phyloP scores from a whole-genome alignment of 2,113 vertebrate genomes.

The Cavia aperea region DNA sequence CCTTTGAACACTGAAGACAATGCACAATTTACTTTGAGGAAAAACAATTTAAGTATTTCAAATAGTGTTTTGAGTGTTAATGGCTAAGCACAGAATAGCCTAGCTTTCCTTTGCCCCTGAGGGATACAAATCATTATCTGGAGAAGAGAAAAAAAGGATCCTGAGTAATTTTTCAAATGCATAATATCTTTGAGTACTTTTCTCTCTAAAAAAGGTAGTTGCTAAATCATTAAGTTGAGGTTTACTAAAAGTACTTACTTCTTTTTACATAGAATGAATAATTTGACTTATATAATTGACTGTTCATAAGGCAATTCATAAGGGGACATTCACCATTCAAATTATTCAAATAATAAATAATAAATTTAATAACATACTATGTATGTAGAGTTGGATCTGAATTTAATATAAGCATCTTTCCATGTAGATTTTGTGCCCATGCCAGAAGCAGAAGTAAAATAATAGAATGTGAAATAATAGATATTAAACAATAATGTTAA shows the following conservation, averaged over 20 bases:
- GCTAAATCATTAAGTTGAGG: conserved; percentile 8
- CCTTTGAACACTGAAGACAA: neutral
- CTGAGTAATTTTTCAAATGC: neutral
- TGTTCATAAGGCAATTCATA: neutral
- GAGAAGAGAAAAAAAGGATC: neutral
- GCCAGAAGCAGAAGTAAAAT: neutral
- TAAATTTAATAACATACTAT: neutral
- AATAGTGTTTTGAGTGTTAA: neutral
- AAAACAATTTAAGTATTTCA: neutral
- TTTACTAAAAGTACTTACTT: conserved; percentile 32
- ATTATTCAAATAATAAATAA: conserved; percentile 11
- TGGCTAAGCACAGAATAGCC: neutral
- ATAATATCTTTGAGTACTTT: neutral
- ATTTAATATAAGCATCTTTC: neutral
- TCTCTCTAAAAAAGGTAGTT: neutral
- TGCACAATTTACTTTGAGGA: neutral
- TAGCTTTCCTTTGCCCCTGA: neutral
- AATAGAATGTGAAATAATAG: neutral
- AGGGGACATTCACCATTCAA: neutral
- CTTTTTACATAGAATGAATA: neutral
- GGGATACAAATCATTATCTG: neutral
- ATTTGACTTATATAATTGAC: neutral
- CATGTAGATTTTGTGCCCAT: neutral
- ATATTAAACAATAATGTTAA: neutral
- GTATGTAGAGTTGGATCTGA: neutral